Evolutionary conservation across 2,888 invertebrate species (phyloP).

Genomic region (Pasiphila rectangulata): DNA sequence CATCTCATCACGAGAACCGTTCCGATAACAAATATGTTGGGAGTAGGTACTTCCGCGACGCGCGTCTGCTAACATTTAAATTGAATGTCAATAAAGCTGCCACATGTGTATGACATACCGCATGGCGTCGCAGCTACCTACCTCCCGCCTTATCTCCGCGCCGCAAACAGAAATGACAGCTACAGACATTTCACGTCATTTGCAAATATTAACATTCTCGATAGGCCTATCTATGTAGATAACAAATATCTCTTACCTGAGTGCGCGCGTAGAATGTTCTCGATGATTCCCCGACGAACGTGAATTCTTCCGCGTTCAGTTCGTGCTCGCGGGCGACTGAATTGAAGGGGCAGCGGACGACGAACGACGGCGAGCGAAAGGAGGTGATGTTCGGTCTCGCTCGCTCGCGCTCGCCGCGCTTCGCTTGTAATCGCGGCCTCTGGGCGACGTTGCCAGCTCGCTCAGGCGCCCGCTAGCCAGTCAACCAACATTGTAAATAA

Average conservation of each 20-base stretch:
- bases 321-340: slow-evolving; percentile 34
- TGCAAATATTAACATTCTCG: neutral
- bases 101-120: too few relatives aligned
- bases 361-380: slow-evolving; percentile 7
- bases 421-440: slow-evolving; percentile 1
- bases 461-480: neutral
- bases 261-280: slow-evolving; percentile 22
- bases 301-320: slow-evolving; percentile 45
- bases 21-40: too few relatives aligned
- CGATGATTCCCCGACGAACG: slow-evolving; percentile 43
- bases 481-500: neutral
- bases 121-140: too few relatives aligned
- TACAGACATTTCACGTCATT: too few relatives aligned
- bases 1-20: too few relatives aligned
- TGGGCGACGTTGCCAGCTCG: slow-evolving; percentile 2
- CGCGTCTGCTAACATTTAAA: too few relatives aligned
- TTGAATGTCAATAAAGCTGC: too few relatives aligned
- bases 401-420: slow-evolving; percentile 27
- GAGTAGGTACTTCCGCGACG: too few relatives aligned
- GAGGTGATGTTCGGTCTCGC: slow-evolving; percentile 26
- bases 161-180: too few relatives aligned
- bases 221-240: neutral
- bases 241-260: neutral
- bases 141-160: too few relatives aligned
- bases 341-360: slow-evolving; percentile 17